Evolutionary conservation across 2,113 vertebrate genomes (phyloP).

Genomic region (Serranochromis macrocephalus): DNA sequence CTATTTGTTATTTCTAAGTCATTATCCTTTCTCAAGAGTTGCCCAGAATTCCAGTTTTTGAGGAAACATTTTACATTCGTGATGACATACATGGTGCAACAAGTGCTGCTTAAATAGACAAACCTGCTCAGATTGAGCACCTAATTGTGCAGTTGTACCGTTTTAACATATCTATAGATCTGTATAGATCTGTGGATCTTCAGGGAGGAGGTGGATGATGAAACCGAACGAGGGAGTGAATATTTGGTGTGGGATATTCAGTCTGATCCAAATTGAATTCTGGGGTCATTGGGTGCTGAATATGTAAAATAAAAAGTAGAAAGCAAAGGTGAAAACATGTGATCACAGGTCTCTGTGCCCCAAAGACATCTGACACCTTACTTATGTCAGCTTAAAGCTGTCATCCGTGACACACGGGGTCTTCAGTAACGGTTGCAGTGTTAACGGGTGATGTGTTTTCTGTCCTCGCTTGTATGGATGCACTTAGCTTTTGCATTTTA

Average conservation of each 20-base stretch:
- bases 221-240: background rate
- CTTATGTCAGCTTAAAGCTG: conserved; percentile 29
- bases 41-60: background rate
- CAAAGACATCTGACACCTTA: conserved; percentile 1
- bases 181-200: background rate
- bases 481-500: background rate
- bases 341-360: background rate
- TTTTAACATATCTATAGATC: background rate
- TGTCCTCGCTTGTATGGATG: background rate
- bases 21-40: background rate
- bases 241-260: background rate
- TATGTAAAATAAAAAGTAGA: background rate
- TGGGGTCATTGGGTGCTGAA: background rate
- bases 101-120: background rate
- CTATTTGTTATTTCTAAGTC: background rate
- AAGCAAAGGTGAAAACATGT: background rate
- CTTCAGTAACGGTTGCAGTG: background rate
- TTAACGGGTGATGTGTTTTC: background rate
- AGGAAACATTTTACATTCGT: background rate
- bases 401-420: conserved; percentile 39
- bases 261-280: background rate
- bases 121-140: background rate
- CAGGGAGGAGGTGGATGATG: background rate
- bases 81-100: background rate
- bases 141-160: background rate